Percentiles rank a stretch among this genome's conserved stretches.
Conservation (phyloP, 2,113 vertebrate species). For the Narcine bancroftii region DNA sequence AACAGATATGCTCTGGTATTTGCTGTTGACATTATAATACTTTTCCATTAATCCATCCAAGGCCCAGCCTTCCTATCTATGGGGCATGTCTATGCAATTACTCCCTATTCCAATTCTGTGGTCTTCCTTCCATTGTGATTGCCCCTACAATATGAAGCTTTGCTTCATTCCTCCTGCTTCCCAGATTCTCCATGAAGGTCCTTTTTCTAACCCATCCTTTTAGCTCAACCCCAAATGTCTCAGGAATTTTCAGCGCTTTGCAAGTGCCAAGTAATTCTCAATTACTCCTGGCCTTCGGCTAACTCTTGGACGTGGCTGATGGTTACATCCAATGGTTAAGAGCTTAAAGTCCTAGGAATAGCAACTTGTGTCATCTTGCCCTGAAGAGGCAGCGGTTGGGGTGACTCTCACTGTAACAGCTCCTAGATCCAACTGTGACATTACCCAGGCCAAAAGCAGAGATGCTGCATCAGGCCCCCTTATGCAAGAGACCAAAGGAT, state of each 20-base stretch:
- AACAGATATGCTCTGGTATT: too few species aligned
- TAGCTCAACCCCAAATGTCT: background rate
- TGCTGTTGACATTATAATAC: too few species aligned
- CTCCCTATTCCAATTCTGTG: background rate
- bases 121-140: too few species aligned
- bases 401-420: background rate
- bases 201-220: background rate
- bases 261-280: background rate
- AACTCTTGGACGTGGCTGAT: background rate
- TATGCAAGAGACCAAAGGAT: background rate
- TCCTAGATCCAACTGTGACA: background rate
- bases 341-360: too few species aligned
- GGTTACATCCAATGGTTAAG: background rate
- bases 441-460: background rate
- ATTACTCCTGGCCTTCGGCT: background rate
- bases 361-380: too few species aligned
- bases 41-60: background rate
- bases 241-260: background rate
- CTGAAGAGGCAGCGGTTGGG: background rate
- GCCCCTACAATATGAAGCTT: background rate
- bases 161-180: background rate
- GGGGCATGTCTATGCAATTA: too few species aligned
- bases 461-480: background rate
- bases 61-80: too few species aligned
- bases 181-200: background rate